Evolutionary conservation across 2,797 vertebrate genomes (phyloP), one percentile per base, ranked within the genome.

Genomic region (Caiman crocodilus): DNA sequence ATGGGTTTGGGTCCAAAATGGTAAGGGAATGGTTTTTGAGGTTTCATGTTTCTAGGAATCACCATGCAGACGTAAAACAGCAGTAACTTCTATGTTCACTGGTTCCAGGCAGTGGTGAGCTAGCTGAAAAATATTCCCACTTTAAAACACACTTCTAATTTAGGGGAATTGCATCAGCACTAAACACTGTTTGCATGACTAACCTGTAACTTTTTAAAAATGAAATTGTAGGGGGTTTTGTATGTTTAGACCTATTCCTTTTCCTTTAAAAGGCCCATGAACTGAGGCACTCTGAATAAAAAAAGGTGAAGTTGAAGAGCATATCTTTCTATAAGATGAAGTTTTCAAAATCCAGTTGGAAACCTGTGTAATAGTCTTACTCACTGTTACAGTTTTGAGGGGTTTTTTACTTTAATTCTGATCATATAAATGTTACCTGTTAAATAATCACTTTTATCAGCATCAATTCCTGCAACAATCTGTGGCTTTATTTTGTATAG

Each of bases 71-170:
- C 83, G 76, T 2, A 8, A 84, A 65, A 76, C 73, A 63, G 81
- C 69, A 86, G 67, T 88, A n/a, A 81, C 82, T 93, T 94, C 81
- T 81, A 2, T 94, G 96, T 89, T 97, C 94, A 92, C 3, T 87
- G 90, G 82, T 90, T 84, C 1, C 6, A 93, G 91, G 21, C 91
- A 79, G 21, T 16, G 0, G 73, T 76, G 93, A 93, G 61, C 69
- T 81, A 88, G 87, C 58, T 63, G 83, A 90, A 90, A 95, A 88
- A 83, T 69, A 90, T 23, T 87, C 61, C 91, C 82, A 61, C 73
- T 92, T 82, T 85, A 74, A 58, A 89, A 79, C 80, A 35, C 2
- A 0, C 79, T 88, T 93, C 87, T 92, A 28, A 14, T 1, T 1
- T 59, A 88, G 78, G n/a, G 84, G 23, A 32, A 59, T 88, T 84